Base-by-base conservation (phyloP, 2,888 invertebrate species). In the Macrosoma leucophasiata region DNA sequence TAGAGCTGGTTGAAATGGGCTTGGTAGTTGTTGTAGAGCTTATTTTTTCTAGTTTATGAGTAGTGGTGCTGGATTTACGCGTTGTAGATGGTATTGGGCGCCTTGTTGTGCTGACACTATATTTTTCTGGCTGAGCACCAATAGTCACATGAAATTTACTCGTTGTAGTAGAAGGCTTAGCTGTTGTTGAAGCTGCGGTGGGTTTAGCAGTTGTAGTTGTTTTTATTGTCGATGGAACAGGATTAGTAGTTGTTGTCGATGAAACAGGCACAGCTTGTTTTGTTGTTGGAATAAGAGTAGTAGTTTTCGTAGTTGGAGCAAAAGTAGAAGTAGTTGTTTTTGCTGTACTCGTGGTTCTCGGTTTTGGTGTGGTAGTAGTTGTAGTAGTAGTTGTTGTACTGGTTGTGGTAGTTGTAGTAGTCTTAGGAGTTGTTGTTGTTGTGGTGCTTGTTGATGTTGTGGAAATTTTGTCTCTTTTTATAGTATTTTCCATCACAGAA, bases 11-110 rank as follows among this genome's bases (percentile, higher is more conserved):
- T 7, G 39, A 37, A 25, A 32, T 39, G 6, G 33, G 35, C 19
- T 35, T 41, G 4, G 50, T 43, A 14, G 45, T 46, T n/a, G 53
- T 47, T 19, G 57, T 55, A 22, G n/a, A n/a, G n/a, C n/a, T n/a
- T n/a, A n/a, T n/a, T n/a, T n/a, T n/a, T n/a, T n/a, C n/a, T n/a
- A n/a, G n/a, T n/a, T n/a, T n/a, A n/a, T n/a, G n/a, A 20, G 17
- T 23, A 7, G 2, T 25, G 12, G 8, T 19, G 4, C 7, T 30
- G 13, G 17, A 17, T 17, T 30, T 35, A n/a, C n/a, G n/a, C n/a
- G n/a, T n/a, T n/a, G n/a, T n/a, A n/a, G n/a, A n/a, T n/a, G n/a
- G n/a, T n/a, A n/a, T n/a, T n/a, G n/a, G n/a, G n/a, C n/a, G n/a
- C n/a, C n/a, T n/a, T n/a, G n/a, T n/a, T n/a, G n/a, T n/a, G n/a